Base-by-base conservation (phyloP, 2,888 invertebrate genomes). In the Bembecia ichneumoniformis region DNA sequence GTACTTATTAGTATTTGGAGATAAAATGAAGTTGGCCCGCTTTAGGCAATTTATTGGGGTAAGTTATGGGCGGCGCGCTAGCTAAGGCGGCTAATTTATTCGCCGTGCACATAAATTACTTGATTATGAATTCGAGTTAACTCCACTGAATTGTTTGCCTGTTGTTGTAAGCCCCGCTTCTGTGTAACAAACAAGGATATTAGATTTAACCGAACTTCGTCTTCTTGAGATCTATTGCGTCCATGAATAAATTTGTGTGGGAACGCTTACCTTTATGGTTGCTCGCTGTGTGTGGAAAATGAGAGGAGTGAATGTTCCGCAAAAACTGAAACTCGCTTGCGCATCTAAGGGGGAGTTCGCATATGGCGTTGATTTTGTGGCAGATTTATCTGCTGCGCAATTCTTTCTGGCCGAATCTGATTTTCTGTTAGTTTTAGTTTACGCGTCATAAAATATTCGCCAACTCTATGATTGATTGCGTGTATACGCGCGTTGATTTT, bases 101-200 rank as follows among this genome's bases (percentile, higher is more conserved):
- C 87, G 82, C 83, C 86, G 84, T 86, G 83, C 87, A 87, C 87
- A 87, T 87, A 86, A 87, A 87, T 87, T 86, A 87, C 84, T 86
- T 84, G 84, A 87, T 87, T 87, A 87, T 87, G 87, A 87, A 86
- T 87, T 83, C 83, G 79, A 83, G 78, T 82, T 81, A 80, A 82
- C 81, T 84, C 73, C 46, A 46, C 46, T 78, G 80, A 77, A 77
- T 77, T 84, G 82, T 83, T 82, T 83, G 80, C 81, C 77, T 82
- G 82, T 82, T 83, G 81, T 82, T 80, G 75, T 77, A 75, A 78
- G 75, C 78, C 74, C 68, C 74, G 77, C 80, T 82, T 79, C 82
- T 79, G 75, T 77, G 72, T 81, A 74, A 74, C 77, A 80, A 82
- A 78, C 80, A 82, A 76, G 70, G 73, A 76, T 80, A 80, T 77